Base-by-base conservation (phyloP, 2,113 vertebrate genomes). In the Carassius auratus region DNA sequence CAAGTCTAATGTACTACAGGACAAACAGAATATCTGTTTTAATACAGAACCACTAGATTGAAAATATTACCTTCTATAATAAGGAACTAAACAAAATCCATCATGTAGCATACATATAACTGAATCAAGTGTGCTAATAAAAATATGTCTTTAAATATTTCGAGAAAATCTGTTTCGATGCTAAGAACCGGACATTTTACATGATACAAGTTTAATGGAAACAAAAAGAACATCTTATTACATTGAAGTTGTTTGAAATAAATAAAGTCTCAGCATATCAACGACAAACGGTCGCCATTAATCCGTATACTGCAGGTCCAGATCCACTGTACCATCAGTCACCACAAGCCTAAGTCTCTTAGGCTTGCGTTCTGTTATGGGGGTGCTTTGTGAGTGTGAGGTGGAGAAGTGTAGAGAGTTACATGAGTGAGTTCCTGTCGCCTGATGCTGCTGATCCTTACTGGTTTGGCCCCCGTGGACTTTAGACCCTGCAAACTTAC, bases 271-370 rank as follows among this genome's bases (percentile, higher is more conserved):
- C 13, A 81, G 26, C 68, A 87, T 84, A 84, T 79, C 52, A 81
- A 84, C 78, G 73, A 76, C 42, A 64, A 62, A 59, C n/a, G n/a
- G 45, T 89, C 59, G 8, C 23, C 80, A 87, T 94, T 87, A 95
- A 83, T 96, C 94, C 0, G 95, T 94, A 89, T 95, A 95, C 89
- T 96, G 94, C 52, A 95, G 92, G 86, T 95, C 94, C 71, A 95
- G 89, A 87, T 95, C 94, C 36, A 96, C 94, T 10, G 93, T 94
- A 85, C 93, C 94, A 14, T 95, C 94, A 0, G 94, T 95, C 42
- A 95, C 94, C 62, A 96, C 94, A n/a, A 96, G 87, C 89, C 95
- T 92, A 81, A 96, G 94, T 61, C 94, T 90, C 88, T 94, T 95
- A 84, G 95, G 95, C 87, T 94, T 95, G 26, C 89, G 88, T 14